phyloP scores from a whole-genome alignment of 1,140 invertebrate species.

The Sycobia sp. region DNA sequence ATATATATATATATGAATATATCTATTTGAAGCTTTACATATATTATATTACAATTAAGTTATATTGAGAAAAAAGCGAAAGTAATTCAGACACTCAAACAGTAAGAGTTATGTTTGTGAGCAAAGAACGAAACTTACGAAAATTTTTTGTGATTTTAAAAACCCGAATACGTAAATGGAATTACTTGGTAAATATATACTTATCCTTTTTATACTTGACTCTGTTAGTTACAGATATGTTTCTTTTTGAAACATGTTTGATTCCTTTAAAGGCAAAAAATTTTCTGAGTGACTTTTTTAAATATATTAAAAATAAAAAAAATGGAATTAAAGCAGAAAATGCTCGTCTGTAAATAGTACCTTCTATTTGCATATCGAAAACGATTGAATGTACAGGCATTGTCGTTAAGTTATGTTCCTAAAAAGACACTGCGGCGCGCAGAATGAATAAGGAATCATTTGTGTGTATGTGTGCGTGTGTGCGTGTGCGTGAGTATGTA shows the following conservation, averaged over 20 bases:
- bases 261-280: constrained; percentile 21
- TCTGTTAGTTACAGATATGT: constrained; percentile 30
- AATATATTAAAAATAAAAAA: constrained; percentile 14
- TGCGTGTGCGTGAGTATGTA: neutral
- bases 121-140: no score
- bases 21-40: no score
- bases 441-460: constrained; percentile 22
- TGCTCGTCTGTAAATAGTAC: constrained; percentile 30
- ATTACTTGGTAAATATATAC: no score
- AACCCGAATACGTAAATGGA: no score
- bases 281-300: constrained; percentile 18
- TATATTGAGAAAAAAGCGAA: no score
- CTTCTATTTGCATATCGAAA: constrained; percentile 36
- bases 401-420: constrained; percentile 35
- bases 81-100: no score
- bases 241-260: constrained; percentile 21
- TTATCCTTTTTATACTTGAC: constrained; percentile 12
- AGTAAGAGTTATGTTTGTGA: no score
- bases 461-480: neutral
- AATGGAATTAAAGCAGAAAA: constrained; percentile 12
- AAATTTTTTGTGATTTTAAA: no score
- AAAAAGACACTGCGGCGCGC: constrained; percentile 15
- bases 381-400: constrained; percentile 30
- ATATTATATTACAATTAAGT: no score
- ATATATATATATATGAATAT: no score